Evolutionary conservation across 2,888 invertebrate species (phyloP), one percentile per base, ranked within the genome.

Genomic region (Omphaloscelis lunosa): DNA sequence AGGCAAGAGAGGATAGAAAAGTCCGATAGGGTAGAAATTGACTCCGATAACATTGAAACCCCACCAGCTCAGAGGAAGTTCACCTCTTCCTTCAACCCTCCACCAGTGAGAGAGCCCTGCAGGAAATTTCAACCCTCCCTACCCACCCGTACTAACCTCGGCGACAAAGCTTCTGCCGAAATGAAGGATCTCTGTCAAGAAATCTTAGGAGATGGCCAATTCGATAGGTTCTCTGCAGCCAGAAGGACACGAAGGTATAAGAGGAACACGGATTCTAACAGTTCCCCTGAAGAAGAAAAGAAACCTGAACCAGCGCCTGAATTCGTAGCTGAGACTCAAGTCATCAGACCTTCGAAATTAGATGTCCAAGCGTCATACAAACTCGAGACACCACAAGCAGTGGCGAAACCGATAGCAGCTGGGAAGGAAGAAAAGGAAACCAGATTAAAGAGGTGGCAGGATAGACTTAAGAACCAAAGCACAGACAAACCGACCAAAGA

Each of bases 11-110:
- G 89, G 58, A 72, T 84, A 27, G 91, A 92, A 4, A 91, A 92
- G 66, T 89, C 97, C 29, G 98, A 98, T 88, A 98, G 98, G 92
- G 97, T 98, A 20, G 98, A 99, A 91, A 98, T 99, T 61, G 99
- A 99, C 93, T 98, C 98, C 5, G 99, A 99, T 89, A 99, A 99
- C 89, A 98, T 99, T 53, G 99, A 99, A 96, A 99, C 99, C 3
- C 99, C 99, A 34, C 99, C 99, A 9, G 98, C 98, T 0, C 98
- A 98, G 29, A 97, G 99, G 75, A 97, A 98, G 87, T 94, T 97
- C 41, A 80, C 66, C 11, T 69, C 88, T 59, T 78, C 79, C 48
- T 98, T 98, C 90, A 97, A 97, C 77, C 97, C 97, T 4, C 97
- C 97, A 2, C 97, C 97, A 56, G 97, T 97, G 63, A 97, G 97